Percentiles rank a stretch among this genome's conserved stretches.
phyloP scores from a whole-genome alignment of 1,140 invertebrate species.

The Zaprionus capensis region DNA sequence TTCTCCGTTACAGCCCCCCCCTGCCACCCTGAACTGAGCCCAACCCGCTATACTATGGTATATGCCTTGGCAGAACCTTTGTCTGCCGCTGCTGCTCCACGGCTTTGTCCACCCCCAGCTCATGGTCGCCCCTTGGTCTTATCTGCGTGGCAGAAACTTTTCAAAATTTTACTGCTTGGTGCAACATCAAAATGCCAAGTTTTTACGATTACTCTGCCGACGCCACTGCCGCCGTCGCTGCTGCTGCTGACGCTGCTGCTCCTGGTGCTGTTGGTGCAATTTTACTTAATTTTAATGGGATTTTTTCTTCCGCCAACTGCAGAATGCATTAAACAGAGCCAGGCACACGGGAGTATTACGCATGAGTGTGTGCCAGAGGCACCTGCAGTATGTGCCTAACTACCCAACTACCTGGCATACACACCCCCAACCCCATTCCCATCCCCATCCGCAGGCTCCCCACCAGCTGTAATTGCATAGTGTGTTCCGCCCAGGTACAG shows the following conservation, averaged over 20 bases:
- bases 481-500: constrained; percentile 27
- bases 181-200: constrained; percentile 82
- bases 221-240: constrained; percentile 24
- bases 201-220: constrained; percentile 75
- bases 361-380: constrained; percentile 50
- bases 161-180: constrained; percentile 81
- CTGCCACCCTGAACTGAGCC: background rate
- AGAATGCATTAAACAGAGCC: constrained; percentile 80
- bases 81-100: constrained; percentile 23
- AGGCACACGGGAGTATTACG: constrained; percentile 71
- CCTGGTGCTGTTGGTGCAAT: constrained; percentile 70
- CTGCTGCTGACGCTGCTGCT: constrained; percentile 53
- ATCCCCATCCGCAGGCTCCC: background rate
- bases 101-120: constrained; percentile 18
- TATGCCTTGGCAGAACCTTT: constrained; percentile 41
- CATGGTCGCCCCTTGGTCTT: constrained; percentile 49
- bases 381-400: constrained; percentile 28
- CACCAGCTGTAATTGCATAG: background rate
- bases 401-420: constrained; percentile 8
- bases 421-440: background rate
- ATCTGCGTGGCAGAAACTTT: constrained; percentile 81
- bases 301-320: constrained; percentile 81
- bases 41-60: constrained; percentile 33
- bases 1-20: background rate
- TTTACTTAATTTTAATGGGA: constrained; percentile 84